phyloP scores from a whole-genome alignment of 2,888 invertebrate genomes.

The Lamproptera curius region DNA sequence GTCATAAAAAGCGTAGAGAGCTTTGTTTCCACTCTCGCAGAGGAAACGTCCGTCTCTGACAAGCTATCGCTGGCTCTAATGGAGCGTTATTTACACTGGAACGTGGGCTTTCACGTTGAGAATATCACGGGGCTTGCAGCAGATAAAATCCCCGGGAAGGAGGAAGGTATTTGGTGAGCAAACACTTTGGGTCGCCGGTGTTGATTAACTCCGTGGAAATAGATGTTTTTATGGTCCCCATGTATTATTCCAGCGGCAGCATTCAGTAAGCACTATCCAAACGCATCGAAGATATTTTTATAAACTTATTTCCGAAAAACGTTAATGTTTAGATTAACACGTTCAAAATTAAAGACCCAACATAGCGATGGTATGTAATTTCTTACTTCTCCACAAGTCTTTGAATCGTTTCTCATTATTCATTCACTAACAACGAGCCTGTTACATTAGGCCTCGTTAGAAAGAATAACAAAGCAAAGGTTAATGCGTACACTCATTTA shows the following conservation, averaged over 20 bases:
- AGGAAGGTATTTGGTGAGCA: constrained; percentile 22
- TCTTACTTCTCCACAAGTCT: no score
- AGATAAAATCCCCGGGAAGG: constrained; percentile 29
- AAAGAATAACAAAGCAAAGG: no score
- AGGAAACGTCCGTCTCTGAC: constrained; percentile 55
- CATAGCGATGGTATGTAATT: no score
- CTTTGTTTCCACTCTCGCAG: constrained; percentile 59
- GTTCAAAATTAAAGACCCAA: no score
- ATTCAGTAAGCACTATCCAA: no score
- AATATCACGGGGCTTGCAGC: constrained; percentile 37
- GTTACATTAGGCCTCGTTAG: no score
- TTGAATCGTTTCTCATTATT: no score
- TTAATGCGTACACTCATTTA: no score
- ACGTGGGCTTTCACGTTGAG: constrained; percentile 44
- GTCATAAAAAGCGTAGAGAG: constrained; percentile 61
- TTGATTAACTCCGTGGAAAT: constrained; percentile 12
- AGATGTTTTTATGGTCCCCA: constrained; percentile 1
- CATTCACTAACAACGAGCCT: no score
- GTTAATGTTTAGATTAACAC: no score
- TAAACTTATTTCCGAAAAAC: no score
- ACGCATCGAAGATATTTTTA: no score
- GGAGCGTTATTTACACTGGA: constrained; percentile 57
- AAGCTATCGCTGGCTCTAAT: constrained; percentile 54
- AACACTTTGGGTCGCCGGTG: constrained; percentile 14
- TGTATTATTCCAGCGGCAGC: background rate